phyloP scores from a whole-genome alignment of 2,113 vertebrate species.

The Oryzias woworae region DNA sequence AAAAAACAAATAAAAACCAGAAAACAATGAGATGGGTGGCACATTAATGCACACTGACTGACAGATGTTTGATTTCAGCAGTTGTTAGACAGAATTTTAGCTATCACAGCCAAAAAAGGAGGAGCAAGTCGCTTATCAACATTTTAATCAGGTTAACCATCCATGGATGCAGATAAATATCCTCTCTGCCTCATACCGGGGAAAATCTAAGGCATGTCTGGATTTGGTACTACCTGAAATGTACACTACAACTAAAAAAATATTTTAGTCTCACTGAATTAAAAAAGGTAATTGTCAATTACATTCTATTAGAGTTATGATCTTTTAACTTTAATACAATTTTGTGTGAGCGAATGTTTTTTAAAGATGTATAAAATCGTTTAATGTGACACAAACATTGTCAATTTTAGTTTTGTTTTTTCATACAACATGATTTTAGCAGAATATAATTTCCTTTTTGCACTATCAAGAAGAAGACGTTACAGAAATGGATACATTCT shows the following conservation, averaged over 20 bases:
- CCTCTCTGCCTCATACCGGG: constrained; percentile 39
- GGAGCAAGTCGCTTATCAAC: constrained; percentile 65
- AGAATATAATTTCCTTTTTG: constrained; percentile 26
- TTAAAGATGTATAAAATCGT: no score
- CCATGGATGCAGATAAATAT: constrained; percentile 59
- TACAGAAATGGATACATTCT: constrained; percentile 66
- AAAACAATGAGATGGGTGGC: constrained; percentile 18
- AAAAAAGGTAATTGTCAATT: no score
- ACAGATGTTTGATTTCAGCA: constrained; percentile 52
- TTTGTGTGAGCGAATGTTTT: no score
- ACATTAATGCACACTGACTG: constrained; percentile 31
- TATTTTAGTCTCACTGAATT: no score
- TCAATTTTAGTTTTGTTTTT: no score
- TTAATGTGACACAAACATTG: no score
- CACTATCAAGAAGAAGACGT: constrained; percentile 73
- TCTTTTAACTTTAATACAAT: no score
- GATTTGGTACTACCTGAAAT: constrained; percentile 36
- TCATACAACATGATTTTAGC: background rate
- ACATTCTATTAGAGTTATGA: no score
- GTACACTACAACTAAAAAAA: no score
- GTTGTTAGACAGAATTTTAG: constrained; percentile 41
- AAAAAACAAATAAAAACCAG: constrained; percentile 3
- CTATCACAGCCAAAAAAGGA: constrained; percentile 48
- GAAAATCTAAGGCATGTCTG: constrained; percentile 65
- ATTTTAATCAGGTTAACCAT: constrained; percentile 62